A percentile compares a stretch with the other conserved stretches of the same genome.
These are phyloP conservation scores for Trematomus bernacchii DNA, from an alignment of 2,797 vertebrate species.

Conservation along the genomic window DNA sequence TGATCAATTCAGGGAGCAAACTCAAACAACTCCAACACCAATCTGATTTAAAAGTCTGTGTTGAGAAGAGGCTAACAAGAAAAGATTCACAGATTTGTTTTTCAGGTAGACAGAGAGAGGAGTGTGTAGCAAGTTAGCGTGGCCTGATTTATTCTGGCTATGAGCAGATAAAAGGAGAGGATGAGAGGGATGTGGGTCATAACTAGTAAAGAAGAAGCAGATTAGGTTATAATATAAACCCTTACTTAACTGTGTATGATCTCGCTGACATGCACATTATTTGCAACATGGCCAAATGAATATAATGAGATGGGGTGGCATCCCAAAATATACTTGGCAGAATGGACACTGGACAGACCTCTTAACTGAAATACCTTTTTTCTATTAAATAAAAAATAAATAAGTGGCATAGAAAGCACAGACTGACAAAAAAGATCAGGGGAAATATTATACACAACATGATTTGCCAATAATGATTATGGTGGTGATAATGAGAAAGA, in stretches of 20 bases:
- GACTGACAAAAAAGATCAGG: not conserved
- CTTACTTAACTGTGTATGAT: conserved; percentile 22
- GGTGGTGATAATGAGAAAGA: not conserved
- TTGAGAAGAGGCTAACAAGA: conserved; percentile 35
- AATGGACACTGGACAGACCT: conserved; percentile 7
- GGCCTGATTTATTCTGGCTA: conserved; percentile 43
- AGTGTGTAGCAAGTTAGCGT: conserved; percentile 20
- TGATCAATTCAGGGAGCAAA: conserved; percentile 61
- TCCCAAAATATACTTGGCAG: conserved; percentile 32
- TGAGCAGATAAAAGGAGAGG: conserved; percentile 40
- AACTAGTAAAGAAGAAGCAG: conserved; percentile 43
- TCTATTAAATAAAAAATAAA: conserved; percentile 16
- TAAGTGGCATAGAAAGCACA: not conserved
- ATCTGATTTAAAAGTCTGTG: conserved; percentile 44
- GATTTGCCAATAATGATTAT: not conserved
- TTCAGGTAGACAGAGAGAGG: conserved; percentile 24
- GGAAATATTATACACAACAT: not conserved
- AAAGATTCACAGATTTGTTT: conserved; percentile 24
- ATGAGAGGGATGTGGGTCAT: conserved; percentile 56
- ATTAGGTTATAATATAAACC: conserved; percentile 50
- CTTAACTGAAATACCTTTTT: conserved; percentile 15
- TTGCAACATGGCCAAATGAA: conserved; percentile 34
- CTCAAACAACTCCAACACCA: conserved; percentile 44
- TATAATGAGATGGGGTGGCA: conserved; percentile 32
- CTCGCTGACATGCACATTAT: conserved; percentile 36